phyloP scores from a whole-genome alignment of 2,113 vertebrate species.

The Lucifuga dentata region DNA sequence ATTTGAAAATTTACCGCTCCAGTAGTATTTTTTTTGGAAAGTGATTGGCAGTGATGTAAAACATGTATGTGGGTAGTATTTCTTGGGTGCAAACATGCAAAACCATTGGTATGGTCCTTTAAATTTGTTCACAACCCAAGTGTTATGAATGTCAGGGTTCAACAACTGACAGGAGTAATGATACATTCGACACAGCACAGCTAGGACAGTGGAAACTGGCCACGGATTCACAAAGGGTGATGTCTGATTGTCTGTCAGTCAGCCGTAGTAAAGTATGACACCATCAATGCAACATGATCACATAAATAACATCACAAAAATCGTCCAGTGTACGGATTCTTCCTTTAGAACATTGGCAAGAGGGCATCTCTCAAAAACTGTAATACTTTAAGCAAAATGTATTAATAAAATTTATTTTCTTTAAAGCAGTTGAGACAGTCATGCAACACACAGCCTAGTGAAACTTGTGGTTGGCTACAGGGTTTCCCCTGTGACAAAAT shows the following conservation, averaged over 20 bases:
- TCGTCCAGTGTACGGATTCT: conserved; percentile 75
- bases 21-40: too few species aligned
- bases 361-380: conserved; percentile 36
- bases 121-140: conserved; percentile 29
- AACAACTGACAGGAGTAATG: conserved; percentile 43
- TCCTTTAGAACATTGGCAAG: conserved; percentile 64
- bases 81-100: too few species aligned
- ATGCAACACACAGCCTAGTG: conserved; percentile 71
- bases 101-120: too few species aligned
- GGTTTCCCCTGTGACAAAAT: conserved; percentile 35
- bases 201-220: conserved; percentile 50
- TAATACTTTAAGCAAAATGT: conserved; percentile 68
- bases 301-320: conserved; percentile 80
- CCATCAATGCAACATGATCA: conserved; percentile 69
- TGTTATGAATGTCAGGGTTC: conserved; percentile 42
- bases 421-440: conserved; percentile 80
- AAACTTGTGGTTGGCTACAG: conserved; percentile 35
- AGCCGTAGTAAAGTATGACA: conserved; percentile 62
- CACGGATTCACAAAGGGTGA: conserved; percentile 64
- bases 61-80: too few species aligned
- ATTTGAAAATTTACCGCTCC: too few species aligned
- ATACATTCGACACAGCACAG: conserved; percentile 72
- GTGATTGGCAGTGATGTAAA: too few species aligned
- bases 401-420: conserved; percentile 46
- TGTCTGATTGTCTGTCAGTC: conserved; percentile 80